Conservation (phyloP, 2,113 vertebrate genomes). For the Zapornia atra region DNA sequence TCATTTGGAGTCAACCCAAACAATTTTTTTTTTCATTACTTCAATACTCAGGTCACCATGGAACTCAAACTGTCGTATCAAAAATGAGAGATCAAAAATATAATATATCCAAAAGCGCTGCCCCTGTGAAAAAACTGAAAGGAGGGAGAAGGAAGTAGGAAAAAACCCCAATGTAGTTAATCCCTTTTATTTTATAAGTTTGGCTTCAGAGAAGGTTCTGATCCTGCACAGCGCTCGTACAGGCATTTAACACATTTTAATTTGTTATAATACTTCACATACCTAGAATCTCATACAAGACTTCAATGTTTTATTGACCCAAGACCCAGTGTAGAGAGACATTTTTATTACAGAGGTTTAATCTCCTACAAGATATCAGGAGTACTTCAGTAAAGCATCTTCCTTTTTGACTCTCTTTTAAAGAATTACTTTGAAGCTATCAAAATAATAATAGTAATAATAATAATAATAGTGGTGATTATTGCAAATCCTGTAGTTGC, state of each 20-base stretch:
- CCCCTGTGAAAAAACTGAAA: not conserved
- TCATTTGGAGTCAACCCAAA: not conserved
- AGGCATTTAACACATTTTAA: not conserved
- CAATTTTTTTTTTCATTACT: not conserved
- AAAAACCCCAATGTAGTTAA: not conserved
- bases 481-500: not conserved
- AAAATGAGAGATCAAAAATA: not conserved
- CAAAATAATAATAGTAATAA: not conserved
- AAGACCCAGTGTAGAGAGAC: not conserved
- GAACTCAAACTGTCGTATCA: not conserved
- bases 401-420: not conserved
- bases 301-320: not conserved
- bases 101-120: not conserved
- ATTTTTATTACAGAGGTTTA: not conserved
- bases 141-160: not conserved
- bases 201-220: not conserved
- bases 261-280: not conserved
- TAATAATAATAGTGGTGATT: not conserved
- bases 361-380: rapidly evolving
- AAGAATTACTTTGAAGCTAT: not conserved
- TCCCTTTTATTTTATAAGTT: not conserved
- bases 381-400: not conserved
- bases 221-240: not conserved
- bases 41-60: not conserved
- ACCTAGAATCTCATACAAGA: not conserved